These are phyloP conservation scores for Cosmia trapezina DNA, from an alignment of 2,888 invertebrate genomes.

Conservation along the genomic window DNA sequence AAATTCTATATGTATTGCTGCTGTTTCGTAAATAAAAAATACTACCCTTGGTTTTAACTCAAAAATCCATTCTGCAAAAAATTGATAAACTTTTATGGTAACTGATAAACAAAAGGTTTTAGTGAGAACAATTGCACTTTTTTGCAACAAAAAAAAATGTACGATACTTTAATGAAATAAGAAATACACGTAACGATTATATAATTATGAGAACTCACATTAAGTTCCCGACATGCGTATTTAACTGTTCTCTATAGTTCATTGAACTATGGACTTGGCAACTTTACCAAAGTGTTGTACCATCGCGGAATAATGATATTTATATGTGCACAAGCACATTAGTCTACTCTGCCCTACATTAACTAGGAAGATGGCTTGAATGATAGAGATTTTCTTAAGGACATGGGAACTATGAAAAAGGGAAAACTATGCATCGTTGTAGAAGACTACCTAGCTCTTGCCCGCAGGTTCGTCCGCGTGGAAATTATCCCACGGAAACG, in stretches of 20 bases:
- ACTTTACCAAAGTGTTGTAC: constrained; percentile 50
- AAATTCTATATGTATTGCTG: not conserved
- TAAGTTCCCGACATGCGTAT: constrained; percentile 32
- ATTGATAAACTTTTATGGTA: not conserved
- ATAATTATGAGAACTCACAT: constrained; percentile 50
- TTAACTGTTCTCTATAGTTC: constrained; percentile 48
- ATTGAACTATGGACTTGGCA: constrained; percentile 64
- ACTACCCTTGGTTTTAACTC: too few species aligned
- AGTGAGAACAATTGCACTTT: too few species aligned
- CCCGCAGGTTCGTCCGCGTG: too few species aligned
- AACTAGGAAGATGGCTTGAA: constrained; percentile 31
- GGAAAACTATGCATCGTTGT: not conserved
- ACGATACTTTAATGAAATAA: not conserved
- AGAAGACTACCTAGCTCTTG: not conserved
- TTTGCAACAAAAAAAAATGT: not conserved
- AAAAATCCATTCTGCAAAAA: too few species aligned
- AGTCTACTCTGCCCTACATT: constrained; percentile 30
- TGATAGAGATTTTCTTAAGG: constrained; percentile 30
- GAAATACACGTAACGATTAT: too few species aligned
- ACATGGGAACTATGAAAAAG: constrained; percentile 23
- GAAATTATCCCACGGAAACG: too few species aligned
- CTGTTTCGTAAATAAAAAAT: not conserved
- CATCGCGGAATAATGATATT: constrained; percentile 58
- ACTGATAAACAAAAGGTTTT: not conserved
- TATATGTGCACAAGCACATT: constrained; percentile 39